Evolutionary conservation across 2,113 vertebrate genomes (phyloP).

Genomic region (Cromileptes altivelis): DNA sequence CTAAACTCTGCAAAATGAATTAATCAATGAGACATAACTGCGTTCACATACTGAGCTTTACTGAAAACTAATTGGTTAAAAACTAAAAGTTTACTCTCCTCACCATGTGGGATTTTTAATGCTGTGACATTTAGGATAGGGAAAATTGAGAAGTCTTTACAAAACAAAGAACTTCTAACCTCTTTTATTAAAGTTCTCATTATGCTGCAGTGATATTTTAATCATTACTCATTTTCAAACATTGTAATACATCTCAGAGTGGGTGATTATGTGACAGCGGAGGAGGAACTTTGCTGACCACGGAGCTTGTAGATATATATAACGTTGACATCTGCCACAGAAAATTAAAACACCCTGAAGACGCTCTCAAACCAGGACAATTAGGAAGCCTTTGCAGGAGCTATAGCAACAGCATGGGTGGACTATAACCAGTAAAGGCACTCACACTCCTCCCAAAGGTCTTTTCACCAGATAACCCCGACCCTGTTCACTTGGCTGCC

Average conservation of each 20-base stretch:
- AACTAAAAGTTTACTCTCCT: constrained; percentile 8
- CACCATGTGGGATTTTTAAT: background rate
- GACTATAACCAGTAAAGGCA: constrained; percentile 41
- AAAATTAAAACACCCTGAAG: background rate
- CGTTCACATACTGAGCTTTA: constrained; percentile 18
- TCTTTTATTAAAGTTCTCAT: constrained; percentile 54
- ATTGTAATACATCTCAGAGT: background rate
- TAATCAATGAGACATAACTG: constrained; percentile 28
- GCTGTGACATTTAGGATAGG: constrained; percentile 41
- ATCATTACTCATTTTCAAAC: constrained; percentile 41
- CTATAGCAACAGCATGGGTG: constrained; percentile 7
- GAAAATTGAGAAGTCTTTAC: constrained; percentile 19
- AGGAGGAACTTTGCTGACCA: background rate
- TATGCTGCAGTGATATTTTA: constrained; percentile 11
- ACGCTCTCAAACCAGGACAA: constrained; percentile 6
- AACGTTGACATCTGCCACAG: background rate
- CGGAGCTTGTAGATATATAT: background rate
- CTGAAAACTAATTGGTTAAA: constrained; percentile 39
- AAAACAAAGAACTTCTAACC: constrained; percentile 18
- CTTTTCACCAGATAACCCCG: constrained; percentile 52
- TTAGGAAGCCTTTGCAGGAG: constrained; percentile 22
- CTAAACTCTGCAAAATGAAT: background rate
- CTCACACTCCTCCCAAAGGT: constrained; percentile 35
- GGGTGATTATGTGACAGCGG: background rate
- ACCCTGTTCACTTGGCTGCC: constrained; percentile 60